Conservation (phyloP, 1,140 invertebrate genomes). For the Lepidurus apus region DNA sequence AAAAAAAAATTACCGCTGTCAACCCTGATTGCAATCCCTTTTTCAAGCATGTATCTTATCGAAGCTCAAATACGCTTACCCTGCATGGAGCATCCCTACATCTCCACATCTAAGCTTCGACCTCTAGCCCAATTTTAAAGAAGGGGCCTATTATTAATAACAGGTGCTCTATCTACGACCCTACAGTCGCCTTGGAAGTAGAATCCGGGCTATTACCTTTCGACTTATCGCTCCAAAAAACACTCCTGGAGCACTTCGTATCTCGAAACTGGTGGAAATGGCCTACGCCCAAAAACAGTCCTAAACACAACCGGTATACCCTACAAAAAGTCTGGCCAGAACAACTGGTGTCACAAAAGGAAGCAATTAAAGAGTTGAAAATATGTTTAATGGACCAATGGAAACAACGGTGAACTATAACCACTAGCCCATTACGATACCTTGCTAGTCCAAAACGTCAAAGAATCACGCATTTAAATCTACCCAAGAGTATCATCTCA, state of each 20-base stretch:
- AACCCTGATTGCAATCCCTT: too few species aligned
- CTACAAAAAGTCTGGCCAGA: background rate
- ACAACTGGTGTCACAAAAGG: background rate
- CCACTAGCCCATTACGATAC: background rate
- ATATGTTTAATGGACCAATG: background rate
- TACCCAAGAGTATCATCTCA: too few species aligned
- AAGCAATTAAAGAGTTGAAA: background rate
- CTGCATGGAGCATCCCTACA: background rate
- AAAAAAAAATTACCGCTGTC: too few species aligned
- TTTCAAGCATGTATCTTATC: background rate
- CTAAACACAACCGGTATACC: background rate
- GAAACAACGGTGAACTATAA: background rate
- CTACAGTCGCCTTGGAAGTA: background rate
- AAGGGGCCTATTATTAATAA: too few species aligned
- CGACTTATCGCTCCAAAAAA: background rate
- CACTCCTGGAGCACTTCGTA: background rate
- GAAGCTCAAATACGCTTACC: background rate
- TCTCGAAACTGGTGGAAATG: background rate
- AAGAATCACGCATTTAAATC: too few species aligned
- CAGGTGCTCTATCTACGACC: too few species aligned
- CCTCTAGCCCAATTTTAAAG: too few species aligned
- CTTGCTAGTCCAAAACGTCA: too few species aligned
- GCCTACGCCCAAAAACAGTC: background rate
- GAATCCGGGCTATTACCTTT: background rate
- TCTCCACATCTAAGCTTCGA: background rate